phyloP scores from a whole-genome alignment of 2,113 vertebrate species.

The Corythornis vintsioides region DNA sequence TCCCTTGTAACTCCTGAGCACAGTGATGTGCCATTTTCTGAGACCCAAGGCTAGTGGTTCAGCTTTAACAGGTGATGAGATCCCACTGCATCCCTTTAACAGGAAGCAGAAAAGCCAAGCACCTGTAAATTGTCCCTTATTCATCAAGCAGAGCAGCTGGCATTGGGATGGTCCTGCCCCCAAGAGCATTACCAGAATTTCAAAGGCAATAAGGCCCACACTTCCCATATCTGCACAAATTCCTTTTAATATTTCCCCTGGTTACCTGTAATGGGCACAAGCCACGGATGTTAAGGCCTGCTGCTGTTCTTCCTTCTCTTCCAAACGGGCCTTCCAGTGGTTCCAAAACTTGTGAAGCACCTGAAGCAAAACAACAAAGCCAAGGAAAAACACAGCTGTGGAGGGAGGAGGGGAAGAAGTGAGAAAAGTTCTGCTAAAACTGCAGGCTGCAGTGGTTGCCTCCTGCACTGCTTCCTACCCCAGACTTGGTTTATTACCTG shows the following conservation, averaged over 20 bases:
- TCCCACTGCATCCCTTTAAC: background rate
- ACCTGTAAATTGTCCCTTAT: background rate
- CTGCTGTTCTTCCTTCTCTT: constrained; percentile 77
- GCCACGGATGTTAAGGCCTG: constrained; percentile 66
- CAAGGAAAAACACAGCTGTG: background rate
- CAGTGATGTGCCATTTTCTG: background rate
- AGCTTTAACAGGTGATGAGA: background rate
- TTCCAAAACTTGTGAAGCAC: constrained; percentile 80
- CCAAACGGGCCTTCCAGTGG: constrained; percentile 77
- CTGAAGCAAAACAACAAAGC: constrained; percentile 64
- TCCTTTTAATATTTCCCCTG: background rate
- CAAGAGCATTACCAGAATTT: background rate
- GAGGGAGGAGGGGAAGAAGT: background rate
- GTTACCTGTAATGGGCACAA: constrained; percentile 75
- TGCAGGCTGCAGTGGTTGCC: background rate
- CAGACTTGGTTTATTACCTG: background rate
- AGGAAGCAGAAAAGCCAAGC: background rate
- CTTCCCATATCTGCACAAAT: background rate
- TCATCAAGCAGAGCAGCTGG: background rate
- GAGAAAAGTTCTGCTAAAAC: background rate
- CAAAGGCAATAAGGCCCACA: background rate
- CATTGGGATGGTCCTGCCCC: background rate
- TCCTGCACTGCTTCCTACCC: background rate
- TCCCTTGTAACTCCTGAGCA: background rate
- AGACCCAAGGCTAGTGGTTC: background rate